A percentile compares a stretch with the other conserved stretches of the same genome.
Conservation (phyloP, 2,797 vertebrate genomes). For the Diglossa cyanea region DNA sequence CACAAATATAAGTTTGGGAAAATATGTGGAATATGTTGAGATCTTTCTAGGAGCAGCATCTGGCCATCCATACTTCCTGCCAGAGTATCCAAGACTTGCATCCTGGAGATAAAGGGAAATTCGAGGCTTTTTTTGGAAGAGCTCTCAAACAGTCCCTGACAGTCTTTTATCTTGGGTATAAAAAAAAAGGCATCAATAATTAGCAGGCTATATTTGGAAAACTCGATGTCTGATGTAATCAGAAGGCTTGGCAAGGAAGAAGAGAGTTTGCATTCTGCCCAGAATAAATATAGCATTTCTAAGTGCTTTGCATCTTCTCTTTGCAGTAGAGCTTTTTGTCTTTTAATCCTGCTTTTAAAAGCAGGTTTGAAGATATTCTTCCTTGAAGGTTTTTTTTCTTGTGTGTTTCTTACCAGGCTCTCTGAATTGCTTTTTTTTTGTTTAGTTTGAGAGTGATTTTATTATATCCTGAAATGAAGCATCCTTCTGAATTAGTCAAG, state of each 20-base stretch:
- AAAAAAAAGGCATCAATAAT: constrained; percentile 24
- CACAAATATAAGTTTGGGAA: neutral
- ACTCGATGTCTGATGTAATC: constrained; percentile 18
- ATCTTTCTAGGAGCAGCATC: neutral
- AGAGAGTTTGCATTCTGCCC: constrained; percentile 3
- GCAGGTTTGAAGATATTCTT: neutral
- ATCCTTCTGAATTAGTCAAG: neutral
- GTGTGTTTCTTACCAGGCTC: neutral
- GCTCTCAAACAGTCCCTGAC: neutral
- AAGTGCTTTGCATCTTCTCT: neutral
- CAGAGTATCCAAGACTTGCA: neutral
- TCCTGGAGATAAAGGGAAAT: neutral
- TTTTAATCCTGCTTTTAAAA: constrained; percentile 3
- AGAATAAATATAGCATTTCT: constrained; percentile 33
- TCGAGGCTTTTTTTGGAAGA: neutral
- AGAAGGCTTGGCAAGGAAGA: constrained; percentile 30
- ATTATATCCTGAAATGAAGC: neutral
- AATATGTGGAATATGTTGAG: rapidly evolving
- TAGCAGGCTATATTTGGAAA: constrained; percentile 36
- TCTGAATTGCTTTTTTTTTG: neutral
- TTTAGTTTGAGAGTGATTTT: neutral
- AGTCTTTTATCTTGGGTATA: neutral
- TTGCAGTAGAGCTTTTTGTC: neutral
- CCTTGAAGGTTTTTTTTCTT: neutral
- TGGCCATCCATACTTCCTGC: neutral